Percentiles rank a stretch among this genome's conserved stretches.
These are phyloP conservation scores for Psylliodes chrysocephalus DNA, from an alignment of 2,888 invertebrate genomes.

Conservation along the genomic window DNA sequence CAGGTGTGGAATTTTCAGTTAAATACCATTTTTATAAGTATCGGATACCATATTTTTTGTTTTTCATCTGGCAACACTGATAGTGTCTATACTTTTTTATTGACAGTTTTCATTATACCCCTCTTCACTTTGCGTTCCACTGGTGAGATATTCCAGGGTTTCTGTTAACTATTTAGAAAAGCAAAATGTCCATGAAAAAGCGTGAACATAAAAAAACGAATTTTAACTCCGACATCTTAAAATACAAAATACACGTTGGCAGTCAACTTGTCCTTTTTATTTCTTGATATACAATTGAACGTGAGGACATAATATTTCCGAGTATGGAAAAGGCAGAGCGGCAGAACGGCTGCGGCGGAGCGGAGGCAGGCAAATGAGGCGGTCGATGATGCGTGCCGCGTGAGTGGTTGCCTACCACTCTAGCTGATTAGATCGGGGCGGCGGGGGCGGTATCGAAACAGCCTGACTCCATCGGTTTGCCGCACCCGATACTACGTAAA, in stretches of 20 bases:
- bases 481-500: constrained; percentile 43
- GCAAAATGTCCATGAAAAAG: not conserved
- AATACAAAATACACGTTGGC: constrained; percentile 9
- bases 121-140: too few relatives aligned
- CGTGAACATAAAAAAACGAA: not conserved
- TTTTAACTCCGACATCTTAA: not conserved
- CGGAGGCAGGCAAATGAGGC: constrained; percentile 53
- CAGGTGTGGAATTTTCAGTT: too few relatives aligned
- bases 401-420: constrained; percentile 50
- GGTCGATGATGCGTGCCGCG: constrained; percentile 54
- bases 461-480: constrained; percentile 38
- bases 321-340: constrained; percentile 23
- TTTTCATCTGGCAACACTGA: too few relatives aligned
- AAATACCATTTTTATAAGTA: too few relatives aligned
- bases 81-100: too few relatives aligned
- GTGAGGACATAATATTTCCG: constrained; percentile 16
- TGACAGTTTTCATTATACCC: too few relatives aligned
- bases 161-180: too few relatives aligned
- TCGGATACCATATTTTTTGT: too few relatives aligned
- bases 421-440: constrained; percentile 53
- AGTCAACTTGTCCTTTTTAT: not conserved
- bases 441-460: constrained; percentile 41
- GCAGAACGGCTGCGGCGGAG: constrained; percentile 10
- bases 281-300: not conserved
- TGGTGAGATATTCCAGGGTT: too few relatives aligned